phyloP scores from a whole-genome alignment of 2,888 invertebrate genomes.

The Gastracanthus pulcherrimus region DNA sequence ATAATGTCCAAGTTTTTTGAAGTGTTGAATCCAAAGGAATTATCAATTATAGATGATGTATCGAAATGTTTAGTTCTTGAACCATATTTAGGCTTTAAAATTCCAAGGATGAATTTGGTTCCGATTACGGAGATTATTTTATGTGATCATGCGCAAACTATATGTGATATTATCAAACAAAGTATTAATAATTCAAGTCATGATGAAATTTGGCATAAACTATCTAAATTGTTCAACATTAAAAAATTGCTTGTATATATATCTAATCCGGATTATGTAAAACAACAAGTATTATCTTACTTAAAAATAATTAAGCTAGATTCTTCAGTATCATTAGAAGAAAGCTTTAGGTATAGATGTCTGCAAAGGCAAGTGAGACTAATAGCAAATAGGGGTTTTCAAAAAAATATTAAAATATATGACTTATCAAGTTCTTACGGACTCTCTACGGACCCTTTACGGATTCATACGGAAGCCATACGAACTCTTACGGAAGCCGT shows the following conservation, averaged over 20 bases:
- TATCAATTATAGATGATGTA: background rate
- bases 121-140: background rate
- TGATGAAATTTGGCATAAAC: background rate
- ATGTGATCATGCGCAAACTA: background rate
- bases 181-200: background rate
- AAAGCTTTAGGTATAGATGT: background rate
- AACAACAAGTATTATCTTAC: background rate
- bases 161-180: background rate
- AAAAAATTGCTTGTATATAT: background rate
- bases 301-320: background rate
- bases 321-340: background rate
- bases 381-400: background rate
- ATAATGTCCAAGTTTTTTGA: background rate
- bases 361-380: background rate
- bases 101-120: background rate
- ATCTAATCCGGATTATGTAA: no score
- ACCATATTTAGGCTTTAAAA: background rate
- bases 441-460: no score
- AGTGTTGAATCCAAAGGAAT: background rate
- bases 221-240: background rate
- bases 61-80: background rate
- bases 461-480: no score
- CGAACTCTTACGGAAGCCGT: no score
- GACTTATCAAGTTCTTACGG: no score
- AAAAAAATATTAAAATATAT: background rate